Base-by-base conservation (phyloP, 2,888 invertebrate genomes). In the Taphrorychus bicolor region DNA sequence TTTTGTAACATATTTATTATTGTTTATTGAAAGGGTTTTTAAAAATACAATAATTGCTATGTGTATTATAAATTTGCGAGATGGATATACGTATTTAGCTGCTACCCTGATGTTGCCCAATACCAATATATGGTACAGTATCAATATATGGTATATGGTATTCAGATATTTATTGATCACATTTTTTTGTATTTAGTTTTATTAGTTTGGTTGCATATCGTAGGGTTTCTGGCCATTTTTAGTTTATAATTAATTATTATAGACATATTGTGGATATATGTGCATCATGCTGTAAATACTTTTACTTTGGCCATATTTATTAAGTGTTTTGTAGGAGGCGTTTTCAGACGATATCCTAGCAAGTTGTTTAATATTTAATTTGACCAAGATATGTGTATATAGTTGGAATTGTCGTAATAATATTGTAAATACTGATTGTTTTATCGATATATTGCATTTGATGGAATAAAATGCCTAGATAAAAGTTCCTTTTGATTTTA, bases 381-480 rank as follows among this genome's bases (percentile, higher is more conserved):
- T 45, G 45, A 45, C 45, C 45, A 45, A n/a, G n/a, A n/a, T n/a
- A 45, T 5, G 5, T 45, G 45, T 45, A 45, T 16, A 45, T 45
- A 45, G 32, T n/a, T 45, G 14, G 45, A 45, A 14, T 14, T 45
- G 17, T 5, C 17, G 45, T 45, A 45, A 45, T n/a, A n/a, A n/a
- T 14, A 45, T 45, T 45, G 45, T 45, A 45, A 45, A 45, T 45
- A 45, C 7, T 45, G 32, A 45, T 45, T 14, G 45, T 14, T 45
- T 7, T 45, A 45, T 45, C 14, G 17, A 45, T 11, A 45, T 45
- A 17, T 45, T 14, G 11, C 45, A 14, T 45, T 45, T 45, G 45
- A 45, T 45, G 45, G 45, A 45, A 45, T 32, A 32, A 32, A 32
- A n/a, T n/a, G n/a, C n/a, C n/a, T n/a, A n/a, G n/a, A n/a, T n/a